A percentile compares a stretch with the other conserved stretches of the same genome.
Evolutionary conservation across 2,797 vertebrate species (phyloP).

Genomic region (Xyrichtys novacula): DNA sequence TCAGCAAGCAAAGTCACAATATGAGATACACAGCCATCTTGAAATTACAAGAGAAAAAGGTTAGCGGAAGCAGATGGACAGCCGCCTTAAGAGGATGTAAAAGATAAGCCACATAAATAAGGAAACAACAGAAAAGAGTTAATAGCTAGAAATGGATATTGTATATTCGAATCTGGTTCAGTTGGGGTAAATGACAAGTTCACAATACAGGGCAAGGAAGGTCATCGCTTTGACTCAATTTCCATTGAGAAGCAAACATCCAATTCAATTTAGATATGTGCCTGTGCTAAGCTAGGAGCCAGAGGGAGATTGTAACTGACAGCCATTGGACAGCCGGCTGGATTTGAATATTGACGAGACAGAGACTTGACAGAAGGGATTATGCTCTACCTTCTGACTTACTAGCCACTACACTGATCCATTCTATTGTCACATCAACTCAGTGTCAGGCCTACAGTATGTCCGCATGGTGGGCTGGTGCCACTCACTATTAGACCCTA

Average conservation of each 20-base stretch:
- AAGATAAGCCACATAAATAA: constrained; percentile 13
- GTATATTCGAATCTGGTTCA: constrained; percentile 62
- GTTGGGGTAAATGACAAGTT: constrained; percentile 75
- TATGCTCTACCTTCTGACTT: constrained; percentile 83
- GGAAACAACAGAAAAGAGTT: constrained; percentile 28
- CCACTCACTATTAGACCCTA: constrained; percentile 80
- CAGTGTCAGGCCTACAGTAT: constrained; percentile 82
- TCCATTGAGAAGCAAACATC: constrained; percentile 82
- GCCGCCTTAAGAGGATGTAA: constrained; percentile 3
- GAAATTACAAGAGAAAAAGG: neutral
- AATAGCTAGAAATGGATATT: constrained; percentile 45
- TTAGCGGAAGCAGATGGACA: constrained; percentile 1
- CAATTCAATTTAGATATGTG: constrained; percentile 85
- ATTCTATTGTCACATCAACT: constrained; percentile 83
- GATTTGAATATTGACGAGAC: constrained; percentile 87
- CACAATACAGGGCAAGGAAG: constrained; percentile 71
- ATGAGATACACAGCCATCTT: constrained; percentile 1
- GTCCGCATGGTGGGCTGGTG: constrained; percentile 57
- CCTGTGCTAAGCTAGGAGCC: constrained; percentile 73
- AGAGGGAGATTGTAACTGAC: constrained; percentile 85
- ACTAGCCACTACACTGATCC: constrained; percentile 80
- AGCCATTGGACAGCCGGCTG: constrained; percentile 82
- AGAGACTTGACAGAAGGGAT: constrained; percentile 85
- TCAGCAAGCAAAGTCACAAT: constrained; percentile 19
- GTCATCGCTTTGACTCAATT: constrained; percentile 79